phyloP scores from a whole-genome alignment of 2,888 invertebrate genomes.

The Carabus problematicus region DNA sequence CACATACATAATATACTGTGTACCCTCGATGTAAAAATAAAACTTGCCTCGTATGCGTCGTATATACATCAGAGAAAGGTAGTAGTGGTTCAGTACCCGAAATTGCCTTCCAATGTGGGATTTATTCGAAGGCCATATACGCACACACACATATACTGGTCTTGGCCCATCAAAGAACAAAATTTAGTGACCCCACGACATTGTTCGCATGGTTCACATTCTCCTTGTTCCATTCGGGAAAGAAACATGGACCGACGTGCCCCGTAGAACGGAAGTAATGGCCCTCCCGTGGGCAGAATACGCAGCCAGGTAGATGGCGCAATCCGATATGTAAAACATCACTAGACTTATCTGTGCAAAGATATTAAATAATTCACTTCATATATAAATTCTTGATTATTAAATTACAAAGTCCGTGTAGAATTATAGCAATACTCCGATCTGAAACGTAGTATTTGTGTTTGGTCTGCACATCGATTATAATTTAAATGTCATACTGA shows the following conservation, averaged over 20 bases:
- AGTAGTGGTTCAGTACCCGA: not conserved
- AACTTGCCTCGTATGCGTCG: slow-evolving; percentile 4
- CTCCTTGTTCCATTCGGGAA: not conserved
- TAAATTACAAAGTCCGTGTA: no score
- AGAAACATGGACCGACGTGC: not conserved
- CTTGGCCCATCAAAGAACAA: slow-evolving; percentile 11
- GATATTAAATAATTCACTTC: no score
- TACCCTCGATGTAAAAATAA: slow-evolving; percentile 2
- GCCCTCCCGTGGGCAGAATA: not conserved
- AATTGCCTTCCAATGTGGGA: slow-evolving; percentile 19
- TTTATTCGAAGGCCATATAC: slow-evolving; percentile 15
- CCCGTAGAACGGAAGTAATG: not conserved
- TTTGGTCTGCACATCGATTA: no score
- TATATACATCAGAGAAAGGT: not conserved
- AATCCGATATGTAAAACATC: no score
- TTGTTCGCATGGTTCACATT: slow-evolving; percentile 13
- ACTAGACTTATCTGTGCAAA: no score
- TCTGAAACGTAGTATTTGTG: no score
- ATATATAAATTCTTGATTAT: no score
- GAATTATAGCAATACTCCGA: no score
- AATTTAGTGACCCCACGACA: slow-evolving; percentile 30
- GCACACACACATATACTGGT: no score
- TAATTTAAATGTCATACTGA: no score
- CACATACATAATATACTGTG: slow-evolving; percentile 3
- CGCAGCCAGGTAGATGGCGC: not conserved